A percentile compares a stretch with the other conserved stretches of the same genome.
Evolutionary conservation across 2,113 vertebrate species (phyloP).

Genomic region (Colistium nudipinnis): DNA sequence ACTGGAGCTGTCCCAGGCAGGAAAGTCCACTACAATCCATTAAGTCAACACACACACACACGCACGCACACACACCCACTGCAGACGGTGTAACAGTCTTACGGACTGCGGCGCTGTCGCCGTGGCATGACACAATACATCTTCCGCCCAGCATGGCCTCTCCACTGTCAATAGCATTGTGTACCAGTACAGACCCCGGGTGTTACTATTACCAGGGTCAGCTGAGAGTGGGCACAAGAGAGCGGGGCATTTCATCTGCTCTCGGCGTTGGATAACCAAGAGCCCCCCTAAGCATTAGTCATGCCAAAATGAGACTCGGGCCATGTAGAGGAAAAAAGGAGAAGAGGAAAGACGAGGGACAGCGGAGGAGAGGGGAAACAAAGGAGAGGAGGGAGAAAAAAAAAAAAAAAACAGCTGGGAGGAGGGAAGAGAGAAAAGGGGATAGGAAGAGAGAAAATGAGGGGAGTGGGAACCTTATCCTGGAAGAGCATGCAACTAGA

Average conservation of each 20-base stretch:
- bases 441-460: slow-evolving; percentile 64
- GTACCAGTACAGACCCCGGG: slow-evolving; percentile 35
- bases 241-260: slow-evolving; percentile 49
- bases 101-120: background rate
- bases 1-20: slow-evolving; percentile 7
- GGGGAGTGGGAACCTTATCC: slow-evolving; percentile 81
- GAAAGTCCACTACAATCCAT: slow-evolving; percentile 25
- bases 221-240: slow-evolving; percentile 20
- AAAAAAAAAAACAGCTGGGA: slow-evolving; percentile 21
- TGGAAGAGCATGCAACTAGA: slow-evolving; percentile 82
- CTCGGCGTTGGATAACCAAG: slow-evolving; percentile 31
- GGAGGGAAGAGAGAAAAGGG: slow-evolving; percentile 19
- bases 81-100: slow-evolving; percentile 5
- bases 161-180: slow-evolving; percentile 57
- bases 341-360: slow-evolving; percentile 35
- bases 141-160: slow-evolving; percentile 29
- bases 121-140: slow-evolving; percentile 38
- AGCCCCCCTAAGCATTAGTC: slow-evolving; percentile 26
- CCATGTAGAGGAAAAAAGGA: slow-evolving; percentile 52
- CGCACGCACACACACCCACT: background rate
- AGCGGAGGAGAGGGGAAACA: slow-evolving; percentile 24
- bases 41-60: slow-evolving; percentile 7
- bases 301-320: slow-evolving; percentile 49
- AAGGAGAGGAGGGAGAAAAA: slow-evolving; percentile 11
- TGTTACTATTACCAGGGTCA: slow-evolving; percentile 48